Evolutionary conservation across 2,113 vertebrate species (phyloP).

Genomic region (Equus przewalskii): DNA sequence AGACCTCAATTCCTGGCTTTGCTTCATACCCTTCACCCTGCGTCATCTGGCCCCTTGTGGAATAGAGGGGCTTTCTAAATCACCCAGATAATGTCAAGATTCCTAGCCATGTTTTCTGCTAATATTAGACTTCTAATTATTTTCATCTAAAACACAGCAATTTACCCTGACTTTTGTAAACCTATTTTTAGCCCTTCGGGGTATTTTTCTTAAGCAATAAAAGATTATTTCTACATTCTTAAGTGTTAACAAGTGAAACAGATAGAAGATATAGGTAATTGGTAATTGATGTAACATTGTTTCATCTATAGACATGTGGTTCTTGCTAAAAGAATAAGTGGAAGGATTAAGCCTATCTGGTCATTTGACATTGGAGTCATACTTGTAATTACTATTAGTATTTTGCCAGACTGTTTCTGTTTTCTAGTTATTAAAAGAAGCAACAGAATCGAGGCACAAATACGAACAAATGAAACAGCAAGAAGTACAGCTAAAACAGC

Average conservation of each 20-base stretch:
- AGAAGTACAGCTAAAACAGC: conserved; percentile 97
- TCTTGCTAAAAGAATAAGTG: conserved; percentile 25
- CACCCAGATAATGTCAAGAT: background rate
- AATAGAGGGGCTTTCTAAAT: conserved; percentile 4
- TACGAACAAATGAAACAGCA: conserved; percentile 99
- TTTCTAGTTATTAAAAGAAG: conserved; percentile 96
- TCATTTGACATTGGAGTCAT: background rate
- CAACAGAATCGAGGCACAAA: conserved; percentile 96
- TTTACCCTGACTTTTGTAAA: conserved; percentile 32
- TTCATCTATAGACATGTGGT: background rate
- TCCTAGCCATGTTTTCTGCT: conserved; percentile 26
- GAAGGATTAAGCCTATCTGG: background rate
- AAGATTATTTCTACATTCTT: background rate
- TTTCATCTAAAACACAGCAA: conserved; percentile 10
- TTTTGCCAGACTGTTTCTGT: conserved; percentile 82
- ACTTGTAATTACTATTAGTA: conserved; percentile 59
- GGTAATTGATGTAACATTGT: background rate
- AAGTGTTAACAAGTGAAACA: background rate
- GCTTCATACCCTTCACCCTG: background rate
- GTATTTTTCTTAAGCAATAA: conserved; percentile 23
- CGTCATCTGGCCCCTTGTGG: background rate
- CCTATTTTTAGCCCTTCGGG: background rate
- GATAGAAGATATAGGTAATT: background rate
- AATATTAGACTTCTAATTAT: conserved; percentile 14
- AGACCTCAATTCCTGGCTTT: conserved; percentile 4